Base-by-base conservation (phyloP, 1,140 invertebrate species). In the Daktulosphaira vitifoliae region DNA sequence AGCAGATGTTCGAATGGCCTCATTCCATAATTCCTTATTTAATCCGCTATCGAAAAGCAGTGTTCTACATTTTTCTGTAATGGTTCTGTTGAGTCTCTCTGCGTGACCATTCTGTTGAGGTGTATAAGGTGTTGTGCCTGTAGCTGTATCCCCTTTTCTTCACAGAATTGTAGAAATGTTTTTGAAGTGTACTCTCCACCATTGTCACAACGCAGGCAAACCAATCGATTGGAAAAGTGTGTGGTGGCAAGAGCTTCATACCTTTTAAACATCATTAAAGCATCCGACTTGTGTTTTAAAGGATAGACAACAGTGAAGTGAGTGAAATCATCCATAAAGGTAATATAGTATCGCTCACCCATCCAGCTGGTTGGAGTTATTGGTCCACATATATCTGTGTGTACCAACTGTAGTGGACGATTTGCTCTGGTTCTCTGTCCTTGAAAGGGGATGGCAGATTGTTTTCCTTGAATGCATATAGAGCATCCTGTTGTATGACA, bases 91-190 rank as follows among this genome's bases (percentile, higher is more conserved):
- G 15, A 68, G 51, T 26, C 72, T 38, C 67, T 74, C 74, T 25
- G 69, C 67, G 3, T 73, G 62, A 15, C 74, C 74, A 68, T 76
- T 76, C 59, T 73, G 71, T 67, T 77, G 65, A 9, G 74, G 74
- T 8, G 68, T 72, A 56, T 74, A 74, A 3, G 72, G 66, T 25
- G 70, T 68, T 6, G 70, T 73, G 16, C 29, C 20, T 71, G 56
- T 50, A 69, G 65, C 9, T 67, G 42, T 22, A 73, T 70, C n/a
- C 71, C 71, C 13, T 72, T 71, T 53, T 76, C 72, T 39, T 20
- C 48, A 50, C 68, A 67, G 20, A 65, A 69, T 15, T 51, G n/a
- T 22, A 23, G 20, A 13, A 71, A 18, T 18, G 50, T 16, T 7
- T 50, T 25, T 49, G 66, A 62, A 2, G 65, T 25, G 46, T 69